Conservation (phyloP, 2,888 invertebrate species). For the Andrena hattorfiana region DNA sequence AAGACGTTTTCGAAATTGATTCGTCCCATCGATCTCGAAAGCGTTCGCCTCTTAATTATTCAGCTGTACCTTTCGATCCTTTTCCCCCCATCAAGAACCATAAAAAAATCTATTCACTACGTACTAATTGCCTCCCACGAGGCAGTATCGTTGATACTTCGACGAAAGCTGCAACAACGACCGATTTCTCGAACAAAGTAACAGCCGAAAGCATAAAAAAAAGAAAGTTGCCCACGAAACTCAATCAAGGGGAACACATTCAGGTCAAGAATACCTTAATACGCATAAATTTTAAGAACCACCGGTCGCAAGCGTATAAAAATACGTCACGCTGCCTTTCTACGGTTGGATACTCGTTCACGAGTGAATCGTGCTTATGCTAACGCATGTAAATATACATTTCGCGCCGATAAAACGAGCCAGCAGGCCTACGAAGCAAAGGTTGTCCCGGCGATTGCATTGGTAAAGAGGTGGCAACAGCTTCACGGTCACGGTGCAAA, state of each 20-base stretch:
- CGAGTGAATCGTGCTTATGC: conserved; percentile 42
- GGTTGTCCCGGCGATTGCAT: conserved; percentile 10
- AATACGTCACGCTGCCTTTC: conserved; percentile 16
- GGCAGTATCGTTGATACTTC: no score
- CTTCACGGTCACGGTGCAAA: conserved; percentile 55
- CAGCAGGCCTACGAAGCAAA: conserved; percentile 1
- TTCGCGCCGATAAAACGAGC: conserved; percentile 1
- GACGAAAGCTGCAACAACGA: neutral
- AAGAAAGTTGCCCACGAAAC: conserved; percentile 1
- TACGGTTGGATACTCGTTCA: neutral
- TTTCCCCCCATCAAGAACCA: neutral
- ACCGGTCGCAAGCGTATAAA: neutral
- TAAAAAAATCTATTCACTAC: neutral
- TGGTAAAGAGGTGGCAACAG: conserved; percentile 48
- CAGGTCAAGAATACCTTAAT: neutral
- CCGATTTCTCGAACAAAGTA: neutral
- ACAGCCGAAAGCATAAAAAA: neutral
- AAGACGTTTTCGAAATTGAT: conserved; percentile 71
- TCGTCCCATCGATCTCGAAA: conserved; percentile 65
- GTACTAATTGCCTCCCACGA: neutral
- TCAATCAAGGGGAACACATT: conserved; percentile 15
- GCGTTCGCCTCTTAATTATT: conserved; percentile 37
- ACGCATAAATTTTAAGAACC: conserved; percentile 15
- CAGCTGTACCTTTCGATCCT: neutral
- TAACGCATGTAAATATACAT: conserved; percentile 43